These are phyloP conservation scores for Rhamnusium bicolor DNA, from an alignment of 2,888 invertebrate species.

Conservation along the genomic window DNA sequence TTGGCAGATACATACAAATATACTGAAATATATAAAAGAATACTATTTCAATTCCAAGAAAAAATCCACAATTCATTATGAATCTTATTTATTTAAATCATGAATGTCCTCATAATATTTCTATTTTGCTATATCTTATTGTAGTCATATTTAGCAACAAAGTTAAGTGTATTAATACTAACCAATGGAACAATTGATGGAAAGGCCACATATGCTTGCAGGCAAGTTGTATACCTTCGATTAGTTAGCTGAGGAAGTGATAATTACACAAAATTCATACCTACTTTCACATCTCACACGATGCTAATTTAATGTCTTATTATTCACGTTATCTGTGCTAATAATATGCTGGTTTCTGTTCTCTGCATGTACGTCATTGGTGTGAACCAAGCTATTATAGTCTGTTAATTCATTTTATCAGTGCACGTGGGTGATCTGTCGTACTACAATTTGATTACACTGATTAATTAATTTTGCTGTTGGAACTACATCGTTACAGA, in stretches of 20 bases:
- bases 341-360: constrained; percentile 35
- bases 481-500: neutral
- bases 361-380: constrained; percentile 12
- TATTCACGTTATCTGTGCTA: constrained; percentile 45
- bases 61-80: too few species aligned
- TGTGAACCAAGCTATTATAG: constrained; percentile 25
- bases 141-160: neutral
- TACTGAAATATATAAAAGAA: too few species aligned
- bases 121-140: too few species aligned
- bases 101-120: too few species aligned
- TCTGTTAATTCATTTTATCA: constrained; percentile 6
- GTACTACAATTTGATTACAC: neutral
- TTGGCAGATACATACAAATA: too few species aligned
- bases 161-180: constrained; percentile 1
- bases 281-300: constrained; percentile 41
- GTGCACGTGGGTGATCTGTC: constrained; percentile 20
- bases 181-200: constrained; percentile 24
- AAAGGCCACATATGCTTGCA: constrained; percentile 17
- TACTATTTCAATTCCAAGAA: too few species aligned
- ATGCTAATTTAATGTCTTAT: constrained; percentile 45
- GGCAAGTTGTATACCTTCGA: constrained; percentile 27
- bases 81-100: too few species aligned
- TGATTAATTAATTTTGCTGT: neutral
- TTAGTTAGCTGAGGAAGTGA: constrained; percentile 21
- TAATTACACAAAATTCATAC: constrained; percentile 35